Evolutionary conservation across 2,797 vertebrate species (phyloP).

Genomic region (Chrysocyon brachyurus): DNA sequence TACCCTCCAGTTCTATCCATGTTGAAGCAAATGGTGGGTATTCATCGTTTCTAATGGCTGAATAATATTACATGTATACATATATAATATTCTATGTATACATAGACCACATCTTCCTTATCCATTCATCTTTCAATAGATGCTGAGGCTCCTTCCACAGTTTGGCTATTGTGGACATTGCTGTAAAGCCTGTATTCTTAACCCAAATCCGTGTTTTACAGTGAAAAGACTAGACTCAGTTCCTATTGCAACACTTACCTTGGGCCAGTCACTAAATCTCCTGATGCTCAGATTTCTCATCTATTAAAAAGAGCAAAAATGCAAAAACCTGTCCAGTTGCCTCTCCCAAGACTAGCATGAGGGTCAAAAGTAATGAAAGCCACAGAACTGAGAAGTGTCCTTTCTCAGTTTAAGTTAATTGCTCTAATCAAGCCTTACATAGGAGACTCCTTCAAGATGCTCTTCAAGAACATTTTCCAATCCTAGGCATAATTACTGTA

Average conservation of each 20-base stretch:
- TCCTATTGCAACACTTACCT: background rate
- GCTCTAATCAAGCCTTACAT: background rate
- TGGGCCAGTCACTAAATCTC: background rate
- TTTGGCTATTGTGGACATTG: too few species aligned
- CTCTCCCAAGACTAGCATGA: background rate
- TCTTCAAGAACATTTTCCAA: background rate
- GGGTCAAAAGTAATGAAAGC: background rate
- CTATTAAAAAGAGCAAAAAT: background rate
- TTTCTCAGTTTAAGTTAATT: background rate
- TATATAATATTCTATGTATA: too few species aligned
- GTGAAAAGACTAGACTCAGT: background rate
- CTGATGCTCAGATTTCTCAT: constrained; percentile 19
- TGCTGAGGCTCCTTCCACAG: too few species aligned
- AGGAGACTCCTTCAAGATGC: background rate
- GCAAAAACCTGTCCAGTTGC: background rate
- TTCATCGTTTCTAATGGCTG: too few species aligned
- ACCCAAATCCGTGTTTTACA: background rate
- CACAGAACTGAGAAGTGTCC: background rate
- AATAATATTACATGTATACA: too few species aligned
- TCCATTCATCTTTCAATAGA: too few species aligned
- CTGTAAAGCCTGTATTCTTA: background rate
- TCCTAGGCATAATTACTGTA: background rate
- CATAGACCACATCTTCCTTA: too few species aligned
- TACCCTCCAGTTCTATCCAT: too few species aligned
- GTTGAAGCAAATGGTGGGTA: too few species aligned